A percentile compares a stretch with the other conserved stretches of the same genome.
Conservation (phyloP, 2,113 vertebrate genomes). For the Coptodon bakossiorum region DNA sequence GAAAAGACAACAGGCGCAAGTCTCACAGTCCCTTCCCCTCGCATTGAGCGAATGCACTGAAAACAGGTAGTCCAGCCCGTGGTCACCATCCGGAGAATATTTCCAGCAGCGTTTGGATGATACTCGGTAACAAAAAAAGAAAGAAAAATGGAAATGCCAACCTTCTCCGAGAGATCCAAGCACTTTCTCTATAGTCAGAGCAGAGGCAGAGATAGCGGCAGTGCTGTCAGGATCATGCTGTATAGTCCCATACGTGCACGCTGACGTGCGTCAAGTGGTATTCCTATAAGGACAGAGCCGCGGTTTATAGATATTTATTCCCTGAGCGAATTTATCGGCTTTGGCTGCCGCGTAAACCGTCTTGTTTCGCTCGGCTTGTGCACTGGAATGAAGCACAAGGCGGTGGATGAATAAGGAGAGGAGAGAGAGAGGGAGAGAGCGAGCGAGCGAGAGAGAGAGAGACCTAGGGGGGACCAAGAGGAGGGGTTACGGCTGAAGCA, state of each 20-base stretch:
- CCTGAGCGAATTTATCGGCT: slow-evolving; percentile 67
- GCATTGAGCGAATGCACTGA: slow-evolving; percentile 1
- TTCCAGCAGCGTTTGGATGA: slow-evolving; percentile 12
- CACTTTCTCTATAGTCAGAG: slow-evolving; percentile 27
- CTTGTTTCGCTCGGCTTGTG: slow-evolving; percentile 58
- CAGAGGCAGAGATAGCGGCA: background rate
- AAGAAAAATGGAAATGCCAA: background rate
- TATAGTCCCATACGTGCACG: slow-evolving; percentile 37
- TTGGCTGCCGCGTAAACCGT: slow-evolving; percentile 29
- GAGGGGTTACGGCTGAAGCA: slow-evolving; percentile 58
- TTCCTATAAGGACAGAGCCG: slow-evolving; percentile 36
- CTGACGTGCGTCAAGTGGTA: slow-evolving; percentile 34
- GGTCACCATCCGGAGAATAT: slow-evolving; percentile 46
- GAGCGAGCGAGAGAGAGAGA: slow-evolving; percentile 11
- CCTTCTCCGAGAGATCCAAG: slow-evolving; percentile 23
- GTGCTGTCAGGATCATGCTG: slow-evolving; percentile 31
- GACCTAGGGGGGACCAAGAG: slow-evolving; percentile 22
- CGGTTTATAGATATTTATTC: slow-evolving; percentile 48
- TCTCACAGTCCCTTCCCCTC: slow-evolving; percentile 20
- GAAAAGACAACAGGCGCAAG: slow-evolving; percentile 1
- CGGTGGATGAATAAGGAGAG: slow-evolving; percentile 39
- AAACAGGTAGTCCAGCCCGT: slow-evolving; percentile 48
- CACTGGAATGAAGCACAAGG: slow-evolving; percentile 65
- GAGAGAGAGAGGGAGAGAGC: slow-evolving; percentile 16
- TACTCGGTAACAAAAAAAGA: background rate